A percentile compares a stretch with the other conserved stretches of the same genome.
These are phyloP conservation scores for Parasteatoda tepidariorum DNA, from an alignment of 1,140 invertebrate species.

Conservation along the genomic window DNA sequence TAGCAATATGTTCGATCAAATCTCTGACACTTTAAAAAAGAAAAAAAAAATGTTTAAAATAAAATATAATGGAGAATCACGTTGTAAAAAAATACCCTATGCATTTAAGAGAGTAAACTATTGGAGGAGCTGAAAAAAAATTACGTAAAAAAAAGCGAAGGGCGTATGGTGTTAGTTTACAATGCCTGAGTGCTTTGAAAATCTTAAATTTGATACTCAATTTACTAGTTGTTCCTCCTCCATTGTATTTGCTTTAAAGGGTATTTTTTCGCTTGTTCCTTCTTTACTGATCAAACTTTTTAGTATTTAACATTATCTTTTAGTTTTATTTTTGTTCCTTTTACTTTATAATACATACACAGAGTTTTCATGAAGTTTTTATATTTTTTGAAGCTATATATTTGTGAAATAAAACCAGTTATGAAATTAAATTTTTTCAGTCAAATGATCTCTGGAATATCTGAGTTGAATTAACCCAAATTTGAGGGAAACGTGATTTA, in stretches of 20 bases:
- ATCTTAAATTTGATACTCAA: constrained; percentile 39
- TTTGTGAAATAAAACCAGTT: no score
- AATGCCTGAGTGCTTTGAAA: constrained; percentile 44
- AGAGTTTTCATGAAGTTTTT: no score
- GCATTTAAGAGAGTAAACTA: constrained; percentile 54
- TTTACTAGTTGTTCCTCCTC: constrained; percentile 12
- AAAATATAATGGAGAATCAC: constrained; percentile 43
- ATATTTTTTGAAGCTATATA: no score
- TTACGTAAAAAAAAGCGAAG: background rate
- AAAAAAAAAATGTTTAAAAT: constrained; percentile 31
- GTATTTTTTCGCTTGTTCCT: background rate
- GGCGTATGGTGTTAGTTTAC: constrained; percentile 37
- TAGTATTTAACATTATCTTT: background rate
- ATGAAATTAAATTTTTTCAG: no score
- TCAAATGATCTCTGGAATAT: no score
- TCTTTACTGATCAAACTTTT: background rate
- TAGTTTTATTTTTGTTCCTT: background rate
- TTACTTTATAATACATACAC: background rate
- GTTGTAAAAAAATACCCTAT: constrained; percentile 28
- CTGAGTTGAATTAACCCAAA: no score
- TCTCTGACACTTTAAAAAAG: constrained; percentile 4
- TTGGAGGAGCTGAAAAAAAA: background rate
- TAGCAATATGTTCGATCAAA: constrained; percentile 52
- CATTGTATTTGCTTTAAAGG: background rate
- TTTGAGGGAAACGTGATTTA: no score